Percentiles rank a stretch among this genome's conserved stretches.
These are phyloP conservation scores for Perizoma flavofasciatum DNA, from an alignment of 2,888 invertebrate species.

Conservation along the genomic window DNA sequence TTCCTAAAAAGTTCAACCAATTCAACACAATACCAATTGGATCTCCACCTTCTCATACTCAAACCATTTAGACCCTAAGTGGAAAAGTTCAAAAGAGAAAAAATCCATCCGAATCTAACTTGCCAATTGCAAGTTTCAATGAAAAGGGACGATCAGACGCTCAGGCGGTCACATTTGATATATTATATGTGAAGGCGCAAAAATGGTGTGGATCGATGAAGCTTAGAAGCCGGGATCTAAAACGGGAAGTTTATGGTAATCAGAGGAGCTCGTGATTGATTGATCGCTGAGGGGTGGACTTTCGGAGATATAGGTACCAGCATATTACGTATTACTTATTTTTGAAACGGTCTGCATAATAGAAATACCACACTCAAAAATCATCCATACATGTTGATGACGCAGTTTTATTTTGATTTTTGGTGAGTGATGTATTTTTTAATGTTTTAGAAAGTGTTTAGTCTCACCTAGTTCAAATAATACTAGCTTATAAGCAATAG, in stretches of 20 bases:
- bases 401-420: neutral
- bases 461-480: too few relatives aligned
- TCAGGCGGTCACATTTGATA: slow-evolving; percentile 55
- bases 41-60: slow-evolving; percentile 22
- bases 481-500: too few relatives aligned
- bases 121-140: slow-evolving; percentile 76
- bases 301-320: slow-evolving; percentile 30
- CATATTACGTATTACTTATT: slow-evolving; percentile 17
- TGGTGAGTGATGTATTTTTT: neutral
- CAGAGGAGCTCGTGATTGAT: slow-evolving; percentile 78
- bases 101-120: slow-evolving; percentile 67
- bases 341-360: slow-evolving; percentile 12
- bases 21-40: slow-evolving; percentile 11
- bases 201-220: slow-evolving; percentile 77
- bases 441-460: neutral
- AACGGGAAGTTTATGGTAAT: slow-evolving; percentile 83
- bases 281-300: slow-evolving; percentile 61
- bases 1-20: slow-evolving; percentile 9
- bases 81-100: slow-evolving; percentile 53
- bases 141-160: slow-evolving; percentile 65
- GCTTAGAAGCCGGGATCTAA: slow-evolving; percentile 76
- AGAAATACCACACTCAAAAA: too few relatives aligned
- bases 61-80: slow-evolving; percentile 38
- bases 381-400: neutral
- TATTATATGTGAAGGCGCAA: slow-evolving; percentile 64